These are phyloP conservation scores for Idaea dimidiata DNA, from an alignment of 2,888 invertebrate genomes.

Conservation along the genomic window DNA sequence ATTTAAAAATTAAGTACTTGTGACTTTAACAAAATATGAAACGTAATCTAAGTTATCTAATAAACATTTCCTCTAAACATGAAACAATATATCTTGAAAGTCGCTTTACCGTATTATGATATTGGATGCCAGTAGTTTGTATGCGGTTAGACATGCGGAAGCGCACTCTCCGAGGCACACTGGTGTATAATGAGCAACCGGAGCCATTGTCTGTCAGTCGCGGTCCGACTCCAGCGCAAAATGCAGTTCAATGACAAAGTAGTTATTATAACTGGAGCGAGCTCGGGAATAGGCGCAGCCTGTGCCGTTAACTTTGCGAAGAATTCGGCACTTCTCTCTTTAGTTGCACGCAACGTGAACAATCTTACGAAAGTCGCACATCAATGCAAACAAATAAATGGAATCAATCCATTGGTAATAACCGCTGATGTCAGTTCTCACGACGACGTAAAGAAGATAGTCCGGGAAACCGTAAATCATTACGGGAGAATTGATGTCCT, in stretches of 20 bases:
- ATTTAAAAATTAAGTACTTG: too few relatives aligned
- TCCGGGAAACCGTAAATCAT: constrained; percentile 47
- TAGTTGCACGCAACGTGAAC: constrained; percentile 56
- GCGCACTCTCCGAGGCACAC: constrained; percentile 23
- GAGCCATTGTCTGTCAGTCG: constrained; percentile 31
- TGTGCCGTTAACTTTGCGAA: constrained; percentile 57
- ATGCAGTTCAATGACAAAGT: constrained; percentile 66
- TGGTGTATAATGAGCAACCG: constrained; percentile 29
- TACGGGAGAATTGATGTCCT: constrained; percentile 55
- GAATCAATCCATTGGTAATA: constrained; percentile 47
- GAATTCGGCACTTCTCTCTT: constrained; percentile 46
- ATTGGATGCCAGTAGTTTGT: constrained; percentile 31
- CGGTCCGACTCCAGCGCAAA: constrained; percentile 19
- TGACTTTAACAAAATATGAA: neutral
- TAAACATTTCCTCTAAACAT: constrained; percentile 2
- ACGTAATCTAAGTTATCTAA: neutral
- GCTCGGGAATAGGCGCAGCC: constrained; percentile 65
- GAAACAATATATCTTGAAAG: constrained; percentile 39
- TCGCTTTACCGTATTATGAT: constrained; percentile 24
- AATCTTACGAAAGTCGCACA: constrained; percentile 50
- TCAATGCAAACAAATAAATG: constrained; percentile 47
- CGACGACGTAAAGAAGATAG: constrained; percentile 48
- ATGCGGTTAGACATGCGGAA: constrained; percentile 42
- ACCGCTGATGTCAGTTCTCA: constrained; percentile 56
- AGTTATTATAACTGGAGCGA: constrained; percentile 64